Conservation (phyloP, 2,888 invertebrate species). For the Ramazzottius varieornatus region DNA sequence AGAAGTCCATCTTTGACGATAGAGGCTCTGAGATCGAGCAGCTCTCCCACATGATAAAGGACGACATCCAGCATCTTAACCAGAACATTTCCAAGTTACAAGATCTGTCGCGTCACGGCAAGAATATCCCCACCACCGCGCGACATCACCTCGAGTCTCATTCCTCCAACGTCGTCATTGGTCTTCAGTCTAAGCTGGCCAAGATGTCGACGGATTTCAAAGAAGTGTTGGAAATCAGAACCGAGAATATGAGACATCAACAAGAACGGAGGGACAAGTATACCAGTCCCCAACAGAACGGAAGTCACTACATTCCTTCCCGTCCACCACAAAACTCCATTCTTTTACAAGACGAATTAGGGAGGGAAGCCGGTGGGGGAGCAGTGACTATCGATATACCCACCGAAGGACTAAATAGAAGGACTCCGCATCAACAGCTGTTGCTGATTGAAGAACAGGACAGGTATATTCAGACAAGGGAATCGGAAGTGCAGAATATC, state of each 20-base stretch:
- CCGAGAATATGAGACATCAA: slow-evolving; percentile 87
- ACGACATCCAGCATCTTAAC: slow-evolving; percentile 75
- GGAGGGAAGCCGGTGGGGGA: slow-evolving; percentile 25
- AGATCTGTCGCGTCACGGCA: slow-evolving; percentile 11
- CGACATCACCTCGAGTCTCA: slow-evolving; percentile 16
- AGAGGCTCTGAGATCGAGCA: slow-evolving; percentile 85
- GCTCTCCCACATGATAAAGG: slow-evolving; percentile 82
- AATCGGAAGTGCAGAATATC: slow-evolving; percentile 95
- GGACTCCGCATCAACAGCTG: slow-evolving; percentile 29
- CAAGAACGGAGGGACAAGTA: slow-evolving; percentile 75
- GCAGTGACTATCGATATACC: slow-evolving; percentile 66
- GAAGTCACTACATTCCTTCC: slow-evolving; percentile 1
- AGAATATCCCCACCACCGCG: background rate
- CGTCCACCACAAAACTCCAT: slow-evolving; percentile 6
- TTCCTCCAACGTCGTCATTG: slow-evolving; percentile 22
- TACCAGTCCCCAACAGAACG: slow-evolving; percentile 14
- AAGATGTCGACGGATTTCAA: slow-evolving; percentile 93
- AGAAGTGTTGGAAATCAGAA: slow-evolving; percentile 81
- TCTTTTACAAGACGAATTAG: background rate
- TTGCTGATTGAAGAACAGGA: slow-evolving; percentile 38
- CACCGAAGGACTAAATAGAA: slow-evolving; percentile 21
- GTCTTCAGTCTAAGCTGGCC: slow-evolving; percentile 52
- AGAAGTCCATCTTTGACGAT: slow-evolving; percentile 86
- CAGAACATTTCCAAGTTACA: slow-evolving; percentile 68
- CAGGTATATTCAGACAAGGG: slow-evolving; percentile 64